A percentile compares a stretch with the other conserved stretches of the same genome.
Conservation (phyloP, 2,113 vertebrate species). For the Atlantisia rogersi region DNA sequence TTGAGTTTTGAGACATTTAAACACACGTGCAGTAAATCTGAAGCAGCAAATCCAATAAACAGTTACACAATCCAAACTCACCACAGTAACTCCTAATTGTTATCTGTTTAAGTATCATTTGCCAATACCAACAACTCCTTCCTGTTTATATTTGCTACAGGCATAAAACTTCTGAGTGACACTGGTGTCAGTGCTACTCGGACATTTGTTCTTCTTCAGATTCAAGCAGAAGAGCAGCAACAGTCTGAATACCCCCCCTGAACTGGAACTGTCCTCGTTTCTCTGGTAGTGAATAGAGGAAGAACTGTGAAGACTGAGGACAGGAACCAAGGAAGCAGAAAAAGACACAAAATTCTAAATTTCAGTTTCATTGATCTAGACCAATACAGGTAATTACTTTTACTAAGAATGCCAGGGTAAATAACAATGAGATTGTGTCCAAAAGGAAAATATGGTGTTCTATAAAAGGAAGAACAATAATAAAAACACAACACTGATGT, state of each 20-base stretch:
- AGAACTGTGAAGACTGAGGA: neutral
- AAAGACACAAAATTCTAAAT: neutral
- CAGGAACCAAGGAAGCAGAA: neutral
- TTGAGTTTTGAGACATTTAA: neutral
- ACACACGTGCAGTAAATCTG: neutral
- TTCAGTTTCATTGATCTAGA: neutral
- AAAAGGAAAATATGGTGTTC: neutral
- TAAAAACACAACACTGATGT: neutral
- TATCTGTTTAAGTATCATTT: neutral
- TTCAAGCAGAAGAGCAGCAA: neutral
- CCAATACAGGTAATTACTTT: neutral
- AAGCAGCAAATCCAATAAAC: neutral
- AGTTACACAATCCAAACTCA: neutral
- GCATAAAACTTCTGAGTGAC: neutral
- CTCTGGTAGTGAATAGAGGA: neutral
- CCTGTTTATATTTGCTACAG: neutral
- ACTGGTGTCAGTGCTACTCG: neutral
- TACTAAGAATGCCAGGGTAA: neutral
- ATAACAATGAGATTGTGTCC: neutral
- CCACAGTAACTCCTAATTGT: neutral
- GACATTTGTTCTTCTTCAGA: neutral
- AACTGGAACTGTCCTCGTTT: neutral
- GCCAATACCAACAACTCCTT: neutral
- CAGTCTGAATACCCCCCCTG: neutral
- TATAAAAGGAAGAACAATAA: neutral